phyloP scores from a whole-genome alignment of 2,113 vertebrate genomes.

The Oryzias curvinotus region DNA sequence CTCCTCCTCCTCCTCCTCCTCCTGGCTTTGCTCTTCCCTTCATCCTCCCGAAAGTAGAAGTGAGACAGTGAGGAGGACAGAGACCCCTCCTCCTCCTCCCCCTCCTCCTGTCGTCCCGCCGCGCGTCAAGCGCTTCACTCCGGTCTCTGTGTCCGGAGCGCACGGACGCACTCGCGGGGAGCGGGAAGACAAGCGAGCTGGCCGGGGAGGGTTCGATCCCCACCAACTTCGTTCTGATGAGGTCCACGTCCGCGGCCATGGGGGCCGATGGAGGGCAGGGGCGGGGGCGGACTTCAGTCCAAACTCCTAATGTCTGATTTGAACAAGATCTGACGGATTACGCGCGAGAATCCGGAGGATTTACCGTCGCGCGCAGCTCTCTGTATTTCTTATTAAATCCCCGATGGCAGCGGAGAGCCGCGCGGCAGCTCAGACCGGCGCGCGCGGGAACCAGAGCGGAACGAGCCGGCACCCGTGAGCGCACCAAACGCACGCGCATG shows the following conservation, averaged over 20 bases:
- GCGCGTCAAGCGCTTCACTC: conserved; percentile 46
- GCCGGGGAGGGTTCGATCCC: too few relatives aligned
- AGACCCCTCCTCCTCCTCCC: background rate
- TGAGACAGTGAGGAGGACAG: too few relatives aligned
- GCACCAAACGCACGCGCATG: background rate
- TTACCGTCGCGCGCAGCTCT: too few relatives aligned
- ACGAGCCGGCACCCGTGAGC: background rate
- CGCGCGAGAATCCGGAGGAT: too few relatives aligned
- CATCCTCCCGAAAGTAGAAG: too few relatives aligned
- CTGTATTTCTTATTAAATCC: background rate
- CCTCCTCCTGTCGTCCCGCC: conserved; percentile 19
- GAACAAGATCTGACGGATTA: too few relatives aligned
- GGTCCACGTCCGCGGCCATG: background rate
- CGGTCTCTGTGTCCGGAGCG: conserved; percentile 32
- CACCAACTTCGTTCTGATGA: background rate
- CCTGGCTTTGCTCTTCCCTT: too few relatives aligned
- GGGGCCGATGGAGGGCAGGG: too few relatives aligned
- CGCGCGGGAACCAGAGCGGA: background rate
- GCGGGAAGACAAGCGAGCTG: background rate
- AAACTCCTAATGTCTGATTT: too few relatives aligned
- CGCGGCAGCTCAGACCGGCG: background rate
- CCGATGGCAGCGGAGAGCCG: conserved; percentile 11
- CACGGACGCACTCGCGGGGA: background rate
- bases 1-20: too few relatives aligned
- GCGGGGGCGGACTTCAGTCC: too few relatives aligned